Evolutionary conservation across 1,140 invertebrate species (phyloP).

Genomic region (Eueides isabella): DNA sequence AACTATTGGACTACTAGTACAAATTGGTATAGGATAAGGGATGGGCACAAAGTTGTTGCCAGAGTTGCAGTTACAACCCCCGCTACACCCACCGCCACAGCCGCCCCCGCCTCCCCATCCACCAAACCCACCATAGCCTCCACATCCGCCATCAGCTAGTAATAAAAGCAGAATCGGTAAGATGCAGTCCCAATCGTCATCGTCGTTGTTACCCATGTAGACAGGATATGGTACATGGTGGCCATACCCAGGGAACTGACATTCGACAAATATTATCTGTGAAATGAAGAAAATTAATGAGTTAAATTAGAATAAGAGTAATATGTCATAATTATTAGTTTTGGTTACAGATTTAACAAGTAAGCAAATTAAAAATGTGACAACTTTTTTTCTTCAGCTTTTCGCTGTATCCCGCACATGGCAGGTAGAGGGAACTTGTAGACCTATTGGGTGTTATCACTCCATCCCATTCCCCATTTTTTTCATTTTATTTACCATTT

Average conservation of each 20-base stretch:
- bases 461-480: no score
- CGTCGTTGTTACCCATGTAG: slow-evolving; percentile 45
- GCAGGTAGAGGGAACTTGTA: no score
- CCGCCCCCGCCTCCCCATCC: slow-evolving; percentile 25
- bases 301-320: not conserved
- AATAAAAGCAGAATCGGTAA: slow-evolving; percentile 55
- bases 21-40: slow-evolving; percentile 57
- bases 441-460: no score
- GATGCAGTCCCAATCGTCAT: slow-evolving; percentile 46
- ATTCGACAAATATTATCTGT: slow-evolving; percentile 46
- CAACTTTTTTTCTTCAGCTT: no score
- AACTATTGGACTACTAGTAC: slow-evolving; percentile 43
- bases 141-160: slow-evolving; percentile 35
- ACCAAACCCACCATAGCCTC: slow-evolving; percentile 12
- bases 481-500: no score
- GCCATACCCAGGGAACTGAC: slow-evolving; percentile 45
- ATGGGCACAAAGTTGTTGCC: slow-evolving; percentile 48
- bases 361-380: no score
- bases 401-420: no score
- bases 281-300: not conserved
- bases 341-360: no score
- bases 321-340: no score
- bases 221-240: slow-evolving; percentile 46
- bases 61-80: slow-evolving; percentile 38
- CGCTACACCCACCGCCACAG: slow-evolving; percentile 33